Conservation (phyloP, 2,113 vertebrate genomes). For the Shinisaurus crocodilurus region DNA sequence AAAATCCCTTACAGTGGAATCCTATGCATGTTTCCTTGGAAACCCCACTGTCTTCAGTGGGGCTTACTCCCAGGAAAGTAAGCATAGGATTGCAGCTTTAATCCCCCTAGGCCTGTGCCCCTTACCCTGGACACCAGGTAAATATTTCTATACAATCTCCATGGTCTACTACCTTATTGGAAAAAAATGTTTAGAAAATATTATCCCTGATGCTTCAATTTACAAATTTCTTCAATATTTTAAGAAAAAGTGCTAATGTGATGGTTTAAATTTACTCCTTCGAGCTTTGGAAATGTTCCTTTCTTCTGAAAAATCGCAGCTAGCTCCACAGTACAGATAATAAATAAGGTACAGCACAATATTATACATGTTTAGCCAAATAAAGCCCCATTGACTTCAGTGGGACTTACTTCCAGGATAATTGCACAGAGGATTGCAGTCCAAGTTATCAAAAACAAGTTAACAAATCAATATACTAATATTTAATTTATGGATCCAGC, state of each 20-base stretch:
- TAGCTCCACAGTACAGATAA: not conserved
- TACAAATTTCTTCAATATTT: not conserved
- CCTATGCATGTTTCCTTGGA: not conserved
- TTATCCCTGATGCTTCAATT: not conserved
- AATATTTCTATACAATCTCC: not conserved
- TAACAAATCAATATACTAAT: not conserved
- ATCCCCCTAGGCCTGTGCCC: constrained; percentile 23
- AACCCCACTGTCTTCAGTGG: not conserved
- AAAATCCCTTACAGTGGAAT: not conserved
- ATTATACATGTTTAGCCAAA: not conserved
- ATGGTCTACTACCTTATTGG: not conserved
- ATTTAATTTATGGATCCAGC: not conserved
- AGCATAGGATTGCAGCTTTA: not conserved
- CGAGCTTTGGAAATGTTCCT: not conserved
- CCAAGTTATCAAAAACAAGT: not conserved
- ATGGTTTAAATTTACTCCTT: not conserved
- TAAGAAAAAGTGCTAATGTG: constrained; percentile 33
- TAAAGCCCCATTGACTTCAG: not conserved
- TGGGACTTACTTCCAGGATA: not conserved
- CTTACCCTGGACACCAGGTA: not conserved
- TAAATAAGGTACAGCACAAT: not conserved
- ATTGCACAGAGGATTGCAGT: too few relatives aligned
- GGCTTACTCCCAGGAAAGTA: not conserved
- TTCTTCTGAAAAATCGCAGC: not conserved
- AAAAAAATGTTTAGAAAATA: not conserved